Base-by-base conservation (phyloP, 2,113 vertebrate species). In the Rhinoderma darwinii region DNA sequence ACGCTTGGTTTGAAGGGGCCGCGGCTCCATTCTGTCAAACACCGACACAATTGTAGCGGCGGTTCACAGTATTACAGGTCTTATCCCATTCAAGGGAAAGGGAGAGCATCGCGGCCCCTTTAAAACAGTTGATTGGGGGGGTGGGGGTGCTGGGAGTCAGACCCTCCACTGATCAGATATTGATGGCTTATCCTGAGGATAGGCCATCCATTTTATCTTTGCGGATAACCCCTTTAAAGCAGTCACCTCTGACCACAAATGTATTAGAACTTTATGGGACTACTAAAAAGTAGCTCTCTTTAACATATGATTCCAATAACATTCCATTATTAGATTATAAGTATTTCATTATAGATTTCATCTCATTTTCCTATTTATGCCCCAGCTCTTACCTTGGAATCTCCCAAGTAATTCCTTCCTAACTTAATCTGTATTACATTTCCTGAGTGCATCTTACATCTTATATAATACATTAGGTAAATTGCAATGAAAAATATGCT, bases 261-360 rank as follows among this genome's bases (percentile, higher is more conserved):
- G 35, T 47, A 74, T 84, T 56, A 74, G 30, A 47, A 39, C 44
- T 73, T 54, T 73, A n/a, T 30, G 18, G 27, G 6, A 56, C 59
- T 66, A 66, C 14, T 82, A 66, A 12, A 84, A 56, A 73, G 51
- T 73, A 47, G 50, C 20, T 41, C 6, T 74, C 11, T 35, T 41
- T 37, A 84, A 39, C 50, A 39, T 44, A 61, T 59, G 66, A 37
- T 43, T 70, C 82, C 32, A 10, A 27, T 18, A 41, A 84, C 22
- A 75, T 75, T 37, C 27, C 82, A 56, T 75, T 73, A 84, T 77
- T 63, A 47, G 72, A 84, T 84, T 66, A 66, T 32, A 43, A 75
- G 30, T 35, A 35, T 25, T 77, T 18, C n/a, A 84, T 35, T 84
- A 77, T 84, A 47, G 83, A 84, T 84, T 61, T 41, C 27, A 61